phyloP scores from a whole-genome alignment of 2,888 invertebrate species.

The Drosophila stalkeri region DNA sequence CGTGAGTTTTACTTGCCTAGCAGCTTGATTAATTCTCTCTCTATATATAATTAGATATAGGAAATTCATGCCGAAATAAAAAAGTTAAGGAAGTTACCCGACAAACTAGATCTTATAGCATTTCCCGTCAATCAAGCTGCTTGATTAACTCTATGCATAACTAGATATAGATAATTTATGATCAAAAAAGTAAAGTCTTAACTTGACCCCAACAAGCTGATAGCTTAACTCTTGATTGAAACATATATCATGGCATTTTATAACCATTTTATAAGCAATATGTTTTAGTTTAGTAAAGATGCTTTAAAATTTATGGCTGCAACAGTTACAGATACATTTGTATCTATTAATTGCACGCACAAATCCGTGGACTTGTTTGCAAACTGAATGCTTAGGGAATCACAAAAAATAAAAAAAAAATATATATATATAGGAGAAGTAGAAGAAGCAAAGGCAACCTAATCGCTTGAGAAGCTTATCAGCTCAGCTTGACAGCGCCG shows the following conservation, averaged over 20 bases:
- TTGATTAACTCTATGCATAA: background rate
- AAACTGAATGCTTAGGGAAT: conserved; percentile 13
- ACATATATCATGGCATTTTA: no score
- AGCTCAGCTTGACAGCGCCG: conserved; percentile 41
- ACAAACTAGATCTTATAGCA: no score
- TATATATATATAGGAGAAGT: no score
- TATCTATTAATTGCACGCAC: conserved; percentile 6
- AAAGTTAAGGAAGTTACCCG: no score
- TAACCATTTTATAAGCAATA: no score
- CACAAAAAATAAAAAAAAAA: background rate
- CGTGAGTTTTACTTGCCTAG: no score
- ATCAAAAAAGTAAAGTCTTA: no score
- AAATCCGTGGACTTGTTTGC: conserved; percentile 16
- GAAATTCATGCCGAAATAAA: no score
- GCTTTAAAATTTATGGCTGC: background rate
- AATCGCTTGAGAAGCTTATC: conserved; percentile 48
- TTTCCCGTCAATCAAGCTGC: background rate
- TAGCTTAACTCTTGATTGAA: no score
- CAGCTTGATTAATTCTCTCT: no score
- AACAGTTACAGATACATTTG: conserved; percentile 3
- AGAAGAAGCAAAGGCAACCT: conserved; percentile 20
- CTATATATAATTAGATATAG: no score
- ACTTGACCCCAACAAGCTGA: no score
- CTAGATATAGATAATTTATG: background rate
- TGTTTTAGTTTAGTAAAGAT: background rate